Conservation (phyloP, 2,113 vertebrate species). For the Myrmecophaga tridactyla region DNA sequence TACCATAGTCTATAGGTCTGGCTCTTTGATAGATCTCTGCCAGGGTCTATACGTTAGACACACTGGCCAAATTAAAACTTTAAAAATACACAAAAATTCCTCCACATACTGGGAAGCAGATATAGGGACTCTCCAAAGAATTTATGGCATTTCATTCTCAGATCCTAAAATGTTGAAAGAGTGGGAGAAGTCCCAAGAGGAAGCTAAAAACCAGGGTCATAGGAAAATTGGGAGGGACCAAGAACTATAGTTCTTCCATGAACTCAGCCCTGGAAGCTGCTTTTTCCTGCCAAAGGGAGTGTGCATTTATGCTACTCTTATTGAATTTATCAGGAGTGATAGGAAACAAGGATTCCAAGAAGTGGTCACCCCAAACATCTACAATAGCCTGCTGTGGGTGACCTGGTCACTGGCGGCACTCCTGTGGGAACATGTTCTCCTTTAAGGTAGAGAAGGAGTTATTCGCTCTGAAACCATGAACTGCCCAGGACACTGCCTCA, state of each 20-base stretch:
- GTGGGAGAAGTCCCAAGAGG: slow-evolving; percentile 99
- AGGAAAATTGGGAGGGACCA: slow-evolving; percentile 98
- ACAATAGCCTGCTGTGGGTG: slow-evolving; percentile 97
- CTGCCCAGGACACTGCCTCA: slow-evolving; percentile 98
- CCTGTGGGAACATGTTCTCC: slow-evolving; percentile 99
- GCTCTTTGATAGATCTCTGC: slow-evolving; percentile 96
- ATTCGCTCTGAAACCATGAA: slow-evolving; percentile 99
- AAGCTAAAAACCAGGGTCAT: slow-evolving; percentile 97
- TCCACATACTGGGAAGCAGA: slow-evolving; percentile 99
- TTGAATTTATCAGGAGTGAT: slow-evolving; percentile 95
- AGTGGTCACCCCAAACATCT: slow-evolving; percentile 97
- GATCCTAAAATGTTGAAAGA: slow-evolving; percentile 98
- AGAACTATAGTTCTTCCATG: slow-evolving; percentile 98
- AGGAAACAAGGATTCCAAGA: slow-evolving; percentile 96
- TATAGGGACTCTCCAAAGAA: slow-evolving; percentile 97
- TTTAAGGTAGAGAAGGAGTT: slow-evolving; percentile 97
- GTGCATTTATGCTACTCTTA: slow-evolving; percentile 94
- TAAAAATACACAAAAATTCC: slow-evolving; percentile 92
- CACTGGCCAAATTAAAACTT: slow-evolving; percentile 97
- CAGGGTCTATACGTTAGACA: slow-evolving; percentile 97
- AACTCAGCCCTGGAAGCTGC: slow-evolving; percentile 98
- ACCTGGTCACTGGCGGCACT: slow-evolving; percentile 99
- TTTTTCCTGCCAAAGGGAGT: slow-evolving; percentile 98
- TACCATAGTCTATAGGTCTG: slow-evolving; percentile 98
- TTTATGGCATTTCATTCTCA: slow-evolving; percentile 98